These are phyloP conservation scores for Drosophila paramelanica DNA, from an alignment of 2,888 invertebrate genomes.

Conservation along the genomic window DNA sequence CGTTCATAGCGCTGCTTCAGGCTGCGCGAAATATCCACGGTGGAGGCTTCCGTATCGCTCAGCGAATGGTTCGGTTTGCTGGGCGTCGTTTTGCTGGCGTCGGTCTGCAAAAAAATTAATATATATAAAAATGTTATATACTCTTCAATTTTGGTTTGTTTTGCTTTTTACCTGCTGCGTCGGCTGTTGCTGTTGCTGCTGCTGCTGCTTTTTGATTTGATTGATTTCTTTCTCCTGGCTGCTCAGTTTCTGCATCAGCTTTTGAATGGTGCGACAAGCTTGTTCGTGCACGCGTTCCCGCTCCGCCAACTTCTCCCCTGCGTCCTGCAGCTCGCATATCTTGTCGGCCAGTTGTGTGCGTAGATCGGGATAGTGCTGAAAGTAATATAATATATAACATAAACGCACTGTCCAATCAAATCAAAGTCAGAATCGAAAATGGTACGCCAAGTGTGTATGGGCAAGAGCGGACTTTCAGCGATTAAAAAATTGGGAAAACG, in stretches of 20 bases:
- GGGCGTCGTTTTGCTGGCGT: conserved; percentile 10
- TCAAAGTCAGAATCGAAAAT: too few species aligned
- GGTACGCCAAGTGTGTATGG: too few species aligned
- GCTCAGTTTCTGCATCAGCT: conserved; percentile 79
- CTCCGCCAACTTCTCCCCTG: conserved; percentile 77
- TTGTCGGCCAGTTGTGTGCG: conserved; percentile 82
- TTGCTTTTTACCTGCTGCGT: conserved; percentile 30
- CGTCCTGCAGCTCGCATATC: conserved; percentile 81
- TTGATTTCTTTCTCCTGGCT: conserved; percentile 80
- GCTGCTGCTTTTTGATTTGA: conserved; percentile 64
- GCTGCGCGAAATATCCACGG: conserved; percentile 72
- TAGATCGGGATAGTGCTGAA: conserved; percentile 47
- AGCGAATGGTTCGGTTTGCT: conserved; percentile 51
- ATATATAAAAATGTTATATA: background rate
- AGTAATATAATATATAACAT: conserved; percentile 6
- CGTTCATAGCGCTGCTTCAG: conserved; percentile 67
- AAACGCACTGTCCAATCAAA: too few species aligned
- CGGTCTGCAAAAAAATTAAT: conserved; percentile 37
- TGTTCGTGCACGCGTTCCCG: conserved; percentile 81
- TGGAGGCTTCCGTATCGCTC: conserved; percentile 75
- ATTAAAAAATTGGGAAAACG: too few species aligned
- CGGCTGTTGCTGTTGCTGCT: conserved; percentile 47
- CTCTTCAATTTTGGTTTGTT: background rate
- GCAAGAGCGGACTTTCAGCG: too few species aligned
- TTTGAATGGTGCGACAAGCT: conserved; percentile 82